Conservation (phyloP, 2,797 vertebrate species). For the Ambastaia sidthimunki region DNA sequence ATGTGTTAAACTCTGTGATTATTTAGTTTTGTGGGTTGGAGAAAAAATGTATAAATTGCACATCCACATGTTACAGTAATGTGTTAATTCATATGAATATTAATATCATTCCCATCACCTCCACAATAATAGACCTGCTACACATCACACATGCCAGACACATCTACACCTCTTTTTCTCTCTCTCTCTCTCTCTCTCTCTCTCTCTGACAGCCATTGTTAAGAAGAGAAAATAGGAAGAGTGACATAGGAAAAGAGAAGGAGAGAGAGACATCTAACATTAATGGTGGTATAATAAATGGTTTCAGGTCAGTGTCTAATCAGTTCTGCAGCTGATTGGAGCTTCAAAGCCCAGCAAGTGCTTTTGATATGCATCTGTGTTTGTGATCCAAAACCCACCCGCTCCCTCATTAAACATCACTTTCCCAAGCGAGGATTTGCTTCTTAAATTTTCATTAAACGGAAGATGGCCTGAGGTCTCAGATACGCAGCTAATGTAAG, state of each 20-base stretch:
- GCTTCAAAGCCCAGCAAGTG: slow-evolving; percentile 33
- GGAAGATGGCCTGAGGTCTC: slow-evolving; percentile 35
- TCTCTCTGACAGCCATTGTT: slow-evolving; percentile 3
- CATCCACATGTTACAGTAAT: not conserved
- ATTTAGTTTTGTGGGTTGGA: not conserved
- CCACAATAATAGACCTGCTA: slow-evolving; percentile 33
- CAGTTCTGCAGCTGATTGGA: slow-evolving; percentile 14
- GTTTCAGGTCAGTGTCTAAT: slow-evolving; percentile 1
- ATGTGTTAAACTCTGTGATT: not conserved
- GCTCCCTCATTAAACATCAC: slow-evolving; percentile 28
- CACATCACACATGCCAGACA: slow-evolving; percentile 42
- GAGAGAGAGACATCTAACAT: not conserved
- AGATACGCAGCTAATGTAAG: slow-evolving; percentile 10
- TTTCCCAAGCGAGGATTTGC: slow-evolving; percentile 48
- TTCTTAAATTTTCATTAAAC: slow-evolving; percentile 57
- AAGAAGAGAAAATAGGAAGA: slow-evolving; percentile 1
- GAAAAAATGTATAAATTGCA: not conserved
- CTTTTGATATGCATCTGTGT: slow-evolving; percentile 34
- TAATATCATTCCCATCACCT: slow-evolving; percentile 23
- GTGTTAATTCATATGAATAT: slow-evolving; percentile 32
- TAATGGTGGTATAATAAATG: slow-evolving; percentile 8
- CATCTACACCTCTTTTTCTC: not conserved
- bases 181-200: not conserved
- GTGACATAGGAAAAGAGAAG: slow-evolving; percentile 19
- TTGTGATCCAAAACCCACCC: slow-evolving; percentile 6